phyloP scores from a whole-genome alignment of 2,888 invertebrate species.

The Eupsilia transversa region DNA sequence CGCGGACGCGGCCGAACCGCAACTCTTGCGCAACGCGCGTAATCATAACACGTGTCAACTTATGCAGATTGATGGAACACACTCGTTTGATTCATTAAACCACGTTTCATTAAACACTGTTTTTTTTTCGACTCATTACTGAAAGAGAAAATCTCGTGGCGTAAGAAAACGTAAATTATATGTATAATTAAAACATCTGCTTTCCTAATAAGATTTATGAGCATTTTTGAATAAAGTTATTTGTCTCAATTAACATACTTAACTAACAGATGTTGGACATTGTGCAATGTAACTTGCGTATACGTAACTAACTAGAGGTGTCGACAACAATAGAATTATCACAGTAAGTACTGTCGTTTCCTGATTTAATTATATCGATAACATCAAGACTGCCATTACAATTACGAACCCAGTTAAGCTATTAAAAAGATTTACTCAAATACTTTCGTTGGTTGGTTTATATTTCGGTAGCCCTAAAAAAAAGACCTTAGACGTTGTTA shows the following conservation, averaged over 20 bases:
- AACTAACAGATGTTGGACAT: conserved; percentile 7
- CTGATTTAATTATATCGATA: conserved; percentile 59
- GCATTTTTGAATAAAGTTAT: neutral
- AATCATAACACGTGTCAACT: conserved; percentile 60
- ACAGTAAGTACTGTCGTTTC: conserved; percentile 41
- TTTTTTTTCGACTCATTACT: conserved; percentile 27
- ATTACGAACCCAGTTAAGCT: neutral
- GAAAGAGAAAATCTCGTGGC: conserved; percentile 40
- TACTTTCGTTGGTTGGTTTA: neutral
- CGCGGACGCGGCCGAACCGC: conserved; percentile 38
- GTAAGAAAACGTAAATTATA: conserved; percentile 15
- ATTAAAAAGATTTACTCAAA: neutral
- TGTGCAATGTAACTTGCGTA: conserved; percentile 7
- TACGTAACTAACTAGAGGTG: conserved; percentile 32
- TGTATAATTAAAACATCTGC: conserved; percentile 34
- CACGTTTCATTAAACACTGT: conserved; percentile 32
- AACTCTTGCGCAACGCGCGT: conserved; percentile 58
- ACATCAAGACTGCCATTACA: conserved; percentile 11
- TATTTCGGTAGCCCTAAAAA: neutral
- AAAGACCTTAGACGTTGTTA: neutral
- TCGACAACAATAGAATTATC: conserved; percentile 54
- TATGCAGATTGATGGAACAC: conserved; percentile 60
- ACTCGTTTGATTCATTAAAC: conserved; percentile 49
- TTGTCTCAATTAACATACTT: conserved; percentile 34
- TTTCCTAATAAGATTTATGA: conserved; percentile 35